A percentile compares a stretch with the other conserved stretches of the same genome.
Evolutionary conservation across 2,888 invertebrate species (phyloP).

Genomic region (Oasisia sp.): DNA sequence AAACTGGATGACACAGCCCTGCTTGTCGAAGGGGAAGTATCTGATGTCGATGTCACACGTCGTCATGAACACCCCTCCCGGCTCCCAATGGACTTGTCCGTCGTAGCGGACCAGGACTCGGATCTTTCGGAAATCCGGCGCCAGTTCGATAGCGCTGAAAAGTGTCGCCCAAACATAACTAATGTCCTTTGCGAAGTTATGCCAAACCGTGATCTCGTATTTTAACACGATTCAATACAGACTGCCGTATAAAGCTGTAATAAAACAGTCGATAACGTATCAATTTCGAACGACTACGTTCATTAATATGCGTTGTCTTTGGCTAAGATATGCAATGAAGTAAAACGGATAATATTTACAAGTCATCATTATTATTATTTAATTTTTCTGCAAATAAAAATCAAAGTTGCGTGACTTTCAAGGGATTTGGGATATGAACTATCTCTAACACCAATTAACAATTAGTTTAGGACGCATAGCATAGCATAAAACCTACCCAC

Average conservation of each 20-base stretch:
- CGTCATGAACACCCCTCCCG: constrained; percentile 44
- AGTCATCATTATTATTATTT: no score
- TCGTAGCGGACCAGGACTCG: constrained; percentile 40
- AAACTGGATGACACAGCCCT: constrained; percentile 41
- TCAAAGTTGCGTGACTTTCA: no score
- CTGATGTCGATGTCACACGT: constrained; percentile 47
- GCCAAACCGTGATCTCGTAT: background rate
- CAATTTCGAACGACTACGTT: no score
- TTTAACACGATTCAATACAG: background rate
- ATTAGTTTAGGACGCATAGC: no score
- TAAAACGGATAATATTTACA: no score
- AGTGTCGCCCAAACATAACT: background rate
- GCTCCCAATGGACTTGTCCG: constrained; percentile 46
- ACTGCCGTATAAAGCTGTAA: background rate
- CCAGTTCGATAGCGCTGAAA: constrained; percentile 44
- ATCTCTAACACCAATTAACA: no score
- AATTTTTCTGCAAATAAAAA: no score
- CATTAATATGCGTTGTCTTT: no score
- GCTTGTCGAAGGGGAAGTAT: constrained; percentile 46
- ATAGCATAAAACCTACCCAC: no score
- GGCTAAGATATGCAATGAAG: no score
- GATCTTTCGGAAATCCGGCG: constrained; percentile 45
- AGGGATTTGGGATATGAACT: no score
- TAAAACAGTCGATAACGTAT: background rate
- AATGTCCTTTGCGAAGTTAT: background rate